Evolutionary conservation across 2,797 vertebrate genomes (phyloP), one percentile per base, ranked within the genome.

Genomic region (Leucoraja ocellata): DNA sequence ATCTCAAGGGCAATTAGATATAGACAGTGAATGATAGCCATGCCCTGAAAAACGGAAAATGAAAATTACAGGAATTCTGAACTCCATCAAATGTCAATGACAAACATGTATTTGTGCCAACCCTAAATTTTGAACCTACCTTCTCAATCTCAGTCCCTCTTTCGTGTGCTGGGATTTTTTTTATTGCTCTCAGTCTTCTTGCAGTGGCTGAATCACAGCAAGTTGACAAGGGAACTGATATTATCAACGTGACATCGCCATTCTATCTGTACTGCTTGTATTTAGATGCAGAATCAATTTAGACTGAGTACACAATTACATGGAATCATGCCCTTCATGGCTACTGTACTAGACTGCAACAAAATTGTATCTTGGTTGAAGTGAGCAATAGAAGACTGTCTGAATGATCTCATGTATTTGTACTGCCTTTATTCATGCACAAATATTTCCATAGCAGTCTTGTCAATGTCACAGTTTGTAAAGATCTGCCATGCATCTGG

Each of bases 381-480:
- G 25, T 92, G 39, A 92, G 90, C 46, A 76, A 92, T 76, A 76
- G 73, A 92, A 28, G 10, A 74, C 3, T 46, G 54, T 74, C 88
- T 91, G 65, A 91, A 91, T 91, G 88, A 39, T 91, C n/a, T 91
- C 68, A 39, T 68, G 36, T 92, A 21, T 46, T 73, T 92, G 90
- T 54, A 28, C 23, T 92, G 10, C 90, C 23, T 76, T 76, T 92
- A 92, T 92, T 76, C 71, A 92, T 54, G 90, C 71, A 76, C 39
- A 76, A 28, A 28, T 91, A 76, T 92, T 74, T 92, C 90, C 90
- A 73, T n/a, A 54, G 71, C 23, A 92, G 90, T 54, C 90, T 91
- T 91, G 90, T 74, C 90, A 92, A 13, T 74, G 90, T 92, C 90
- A 73, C 71, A 58, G 6, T 76, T 39, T 92, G 68, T 92, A 54